Conservation (phyloP, 2,797 vertebrate genomes). For the Emydoidea blandingii region DNA sequence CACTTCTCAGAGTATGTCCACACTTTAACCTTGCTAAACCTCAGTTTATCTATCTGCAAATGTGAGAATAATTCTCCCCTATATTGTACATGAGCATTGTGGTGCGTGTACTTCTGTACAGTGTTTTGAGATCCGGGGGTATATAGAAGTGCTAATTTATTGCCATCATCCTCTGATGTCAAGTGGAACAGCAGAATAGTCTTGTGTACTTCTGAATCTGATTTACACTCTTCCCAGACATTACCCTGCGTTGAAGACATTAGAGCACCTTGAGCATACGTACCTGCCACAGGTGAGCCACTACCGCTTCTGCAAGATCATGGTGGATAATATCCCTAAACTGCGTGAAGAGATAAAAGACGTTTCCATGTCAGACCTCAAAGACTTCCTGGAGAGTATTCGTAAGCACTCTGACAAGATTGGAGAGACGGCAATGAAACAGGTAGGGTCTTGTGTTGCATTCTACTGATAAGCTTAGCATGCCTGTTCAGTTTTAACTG, state of each 20-base stretch:
- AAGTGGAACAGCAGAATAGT: fast-evolving
- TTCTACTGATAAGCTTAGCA: neutral
- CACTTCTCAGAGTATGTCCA: neutral
- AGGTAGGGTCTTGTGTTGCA: slow-evolving; percentile 81
- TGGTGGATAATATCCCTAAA: slow-evolving; percentile 93
- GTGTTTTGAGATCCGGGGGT: neutral
- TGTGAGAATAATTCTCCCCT: neutral
- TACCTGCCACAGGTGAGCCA: slow-evolving; percentile 93
- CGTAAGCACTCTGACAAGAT: slow-evolving; percentile 98
- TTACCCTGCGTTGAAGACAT: slow-evolving; percentile 93
- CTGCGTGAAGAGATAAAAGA: slow-evolving; percentile 92
- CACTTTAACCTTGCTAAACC: fast-evolving
- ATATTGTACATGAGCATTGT: neutral
- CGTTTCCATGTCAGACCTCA: slow-evolving; percentile 96
- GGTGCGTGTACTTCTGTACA: neutral
- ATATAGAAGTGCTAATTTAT: neutral
- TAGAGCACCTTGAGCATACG: slow-evolving; percentile 93
- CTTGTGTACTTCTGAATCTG: neutral
- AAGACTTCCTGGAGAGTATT: slow-evolving; percentile 98
- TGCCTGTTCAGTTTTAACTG: neutral
- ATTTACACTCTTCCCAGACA: slow-evolving; percentile 81
- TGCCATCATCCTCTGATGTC: neutral
- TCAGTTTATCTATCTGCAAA: neutral
- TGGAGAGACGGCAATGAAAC: slow-evolving; percentile 96
- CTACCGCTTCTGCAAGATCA: slow-evolving; percentile 95